Conservation (phyloP, 35 echinoderm and acorn worm species). For the Ptychodera flava region DNA sequence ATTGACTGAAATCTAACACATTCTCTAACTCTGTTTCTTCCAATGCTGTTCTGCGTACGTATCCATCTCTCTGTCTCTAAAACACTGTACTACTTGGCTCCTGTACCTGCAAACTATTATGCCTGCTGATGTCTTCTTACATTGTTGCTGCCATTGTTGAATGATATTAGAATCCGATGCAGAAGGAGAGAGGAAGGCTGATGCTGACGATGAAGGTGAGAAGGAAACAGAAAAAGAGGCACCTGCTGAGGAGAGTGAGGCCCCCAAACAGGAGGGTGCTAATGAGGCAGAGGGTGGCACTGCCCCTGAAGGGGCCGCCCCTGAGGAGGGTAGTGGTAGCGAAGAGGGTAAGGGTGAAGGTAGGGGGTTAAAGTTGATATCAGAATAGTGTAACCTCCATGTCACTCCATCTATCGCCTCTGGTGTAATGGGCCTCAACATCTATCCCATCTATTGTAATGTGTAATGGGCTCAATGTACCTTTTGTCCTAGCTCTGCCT, state of each 20-base stretch:
- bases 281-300: slow-evolving; percentile 16
- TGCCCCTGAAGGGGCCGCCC: neutral
- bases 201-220: slow-evolving; percentile 18
- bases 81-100: no score
- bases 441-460: slow-evolving; percentile 17
- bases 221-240: slow-evolving; percentile 16
- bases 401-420: no score
- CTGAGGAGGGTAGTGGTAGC: neutral
- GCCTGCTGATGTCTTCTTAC: neutral
- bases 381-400: neutral
- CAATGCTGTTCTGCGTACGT: no score
- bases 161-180: neutral
- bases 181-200: slow-evolving; percentile 18
- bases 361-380: slow-evolving; percentile 20
- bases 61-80: no score
- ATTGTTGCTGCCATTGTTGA: neutral
- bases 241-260: neutral
- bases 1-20: no score
- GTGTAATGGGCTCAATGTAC: neutral
- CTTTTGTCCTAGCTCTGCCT: neutral
- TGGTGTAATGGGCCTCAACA: slow-evolving; percentile 7
- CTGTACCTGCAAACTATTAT: no score
- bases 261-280: slow-evolving; percentile 23
- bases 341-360: slow-evolving; percentile 23
- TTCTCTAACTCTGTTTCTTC: no score